Evolutionary conservation across 2,888 invertebrate genomes (phyloP), one percentile per base, ranked within the genome.

Genomic region (Theristus sp.): DNA sequence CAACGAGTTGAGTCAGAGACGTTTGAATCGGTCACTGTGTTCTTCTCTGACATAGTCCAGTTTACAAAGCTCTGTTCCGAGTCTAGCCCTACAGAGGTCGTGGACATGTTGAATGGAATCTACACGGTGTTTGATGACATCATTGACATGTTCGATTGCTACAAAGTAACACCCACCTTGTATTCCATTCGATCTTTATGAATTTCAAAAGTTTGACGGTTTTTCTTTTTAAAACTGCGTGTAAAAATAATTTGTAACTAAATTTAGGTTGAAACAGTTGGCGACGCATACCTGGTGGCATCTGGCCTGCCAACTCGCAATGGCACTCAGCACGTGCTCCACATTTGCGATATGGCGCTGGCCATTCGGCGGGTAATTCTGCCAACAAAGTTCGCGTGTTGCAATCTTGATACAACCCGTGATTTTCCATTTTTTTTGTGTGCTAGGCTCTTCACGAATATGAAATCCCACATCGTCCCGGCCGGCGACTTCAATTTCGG

Each of bases 401-500:
- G 38, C 10, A 38, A 13, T 6, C 38, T 38, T 38, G 6, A 13
- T 38, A 17, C 6, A 38, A 13, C 38, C 17, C 6, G 6, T 17
- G 38, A 38, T 38, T 17, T 17, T 17, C 6, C 17, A 6, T 13
- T 38, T 38, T 17, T 17, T 38, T 38, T 6, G 17, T 13, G 17
- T 38, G 6, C 17, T 17, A 49, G 49, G 24, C 20, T 17, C 49
- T 49, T 10, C n/a, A 24, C 24, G n/a, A 49, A 10, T 49, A 20
- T n/a, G n/a, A 49, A 49, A 24, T 49, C 6, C 49, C 49, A 3
- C 49, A 49, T n/a, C 13, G n/a, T 17, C 49, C 49, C 3, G 69
- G 68, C 0, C 65, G 66, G 56, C 67, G 64, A 60, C 60, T 71
- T 24, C 70, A 70, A 49, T 69, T 71, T 60, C 68, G 71, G 28